A percentile compares a stretch with the other conserved stretches of the same genome.
phyloP scores from a whole-genome alignment of 2,888 invertebrate species.

The Heliconius aoede region DNA sequence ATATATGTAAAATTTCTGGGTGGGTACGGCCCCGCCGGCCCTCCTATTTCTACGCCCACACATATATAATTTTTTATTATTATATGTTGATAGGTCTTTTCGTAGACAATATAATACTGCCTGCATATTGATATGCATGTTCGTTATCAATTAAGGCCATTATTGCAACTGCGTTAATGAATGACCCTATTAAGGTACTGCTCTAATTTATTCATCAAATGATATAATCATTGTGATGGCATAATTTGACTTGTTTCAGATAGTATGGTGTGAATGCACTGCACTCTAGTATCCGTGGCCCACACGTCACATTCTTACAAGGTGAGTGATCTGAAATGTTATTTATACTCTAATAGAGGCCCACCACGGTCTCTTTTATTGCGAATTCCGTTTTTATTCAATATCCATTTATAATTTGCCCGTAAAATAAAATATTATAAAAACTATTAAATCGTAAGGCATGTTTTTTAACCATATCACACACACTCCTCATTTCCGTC shows the following conservation, averaged over 20 bases:
- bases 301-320: constrained; percentile 41
- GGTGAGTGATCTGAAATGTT: constrained; percentile 41
- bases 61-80: too few species aligned
- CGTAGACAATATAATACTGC: not conserved
- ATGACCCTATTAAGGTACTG: constrained; percentile 50
- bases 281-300: constrained; percentile 52
- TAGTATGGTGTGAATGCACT: constrained; percentile 61
- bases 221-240: constrained; percentile 43
- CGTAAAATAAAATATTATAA: not conserved
- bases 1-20: too few species aligned
- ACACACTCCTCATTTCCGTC: not conserved
- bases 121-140: constrained; percentile 37
- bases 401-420: not conserved
- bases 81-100: not conserved
- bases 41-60: too few species aligned
- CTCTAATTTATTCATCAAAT: constrained; percentile 42
- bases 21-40: too few species aligned
- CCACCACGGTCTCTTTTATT: constrained; percentile 15
- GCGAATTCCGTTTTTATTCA: not conserved
- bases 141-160: constrained; percentile 53
- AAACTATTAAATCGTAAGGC: not conserved
- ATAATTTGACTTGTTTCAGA: constrained; percentile 63
- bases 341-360: constrained; percentile 4
- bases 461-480: constrained; percentile 4
- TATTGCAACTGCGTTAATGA: constrained; percentile 52